Percentiles rank a stretch among this genome's conserved stretches.
These are phyloP conservation scores for Sarcophaga peregrina DNA, from an alignment of 1,140 invertebrate genomes.

Conservation along the genomic window DNA sequence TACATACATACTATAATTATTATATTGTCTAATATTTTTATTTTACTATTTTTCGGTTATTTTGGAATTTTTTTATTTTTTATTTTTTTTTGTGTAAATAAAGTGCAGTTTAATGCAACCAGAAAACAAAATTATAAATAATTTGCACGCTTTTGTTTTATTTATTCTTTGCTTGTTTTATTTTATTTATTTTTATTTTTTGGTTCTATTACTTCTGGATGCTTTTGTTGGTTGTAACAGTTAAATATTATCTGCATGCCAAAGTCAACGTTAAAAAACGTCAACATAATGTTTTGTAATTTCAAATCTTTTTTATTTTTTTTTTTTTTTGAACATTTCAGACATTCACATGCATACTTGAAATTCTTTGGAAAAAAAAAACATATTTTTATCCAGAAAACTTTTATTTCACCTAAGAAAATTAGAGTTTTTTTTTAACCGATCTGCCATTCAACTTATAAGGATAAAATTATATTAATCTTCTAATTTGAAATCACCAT, in stretches of 20 bases:
- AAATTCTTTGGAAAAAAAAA: no score
- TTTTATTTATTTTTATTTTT: conserved; percentile 37
- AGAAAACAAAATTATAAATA: conserved; percentile 42
- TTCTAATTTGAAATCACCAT: no score
- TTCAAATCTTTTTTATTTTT: no score
- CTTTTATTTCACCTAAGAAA: no score
- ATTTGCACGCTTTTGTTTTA: conserved; percentile 60
- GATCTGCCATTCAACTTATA: no score
- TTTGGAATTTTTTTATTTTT: conserved; percentile 18
- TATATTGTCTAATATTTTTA: neutral
- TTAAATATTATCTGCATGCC: conserved; percentile 2
- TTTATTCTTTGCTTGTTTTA: conserved; percentile 46
- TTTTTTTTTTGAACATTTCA: no score
- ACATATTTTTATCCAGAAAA: no score
- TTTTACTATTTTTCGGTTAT: neutral
- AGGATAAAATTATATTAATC: no score
- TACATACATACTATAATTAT: neutral
- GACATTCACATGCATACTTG: no score
- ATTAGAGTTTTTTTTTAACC: no score
- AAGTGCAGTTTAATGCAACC: conserved; percentile 30
- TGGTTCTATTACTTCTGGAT: conserved; percentile 27
- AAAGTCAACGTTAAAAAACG: neutral
- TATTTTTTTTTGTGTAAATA: conserved; percentile 37
- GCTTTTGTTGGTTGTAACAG: conserved; percentile 27
- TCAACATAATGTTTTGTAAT: conserved; percentile 17